Base-by-base conservation (phyloP, 2,113 vertebrate genomes). In the Gulo gulo region DNA sequence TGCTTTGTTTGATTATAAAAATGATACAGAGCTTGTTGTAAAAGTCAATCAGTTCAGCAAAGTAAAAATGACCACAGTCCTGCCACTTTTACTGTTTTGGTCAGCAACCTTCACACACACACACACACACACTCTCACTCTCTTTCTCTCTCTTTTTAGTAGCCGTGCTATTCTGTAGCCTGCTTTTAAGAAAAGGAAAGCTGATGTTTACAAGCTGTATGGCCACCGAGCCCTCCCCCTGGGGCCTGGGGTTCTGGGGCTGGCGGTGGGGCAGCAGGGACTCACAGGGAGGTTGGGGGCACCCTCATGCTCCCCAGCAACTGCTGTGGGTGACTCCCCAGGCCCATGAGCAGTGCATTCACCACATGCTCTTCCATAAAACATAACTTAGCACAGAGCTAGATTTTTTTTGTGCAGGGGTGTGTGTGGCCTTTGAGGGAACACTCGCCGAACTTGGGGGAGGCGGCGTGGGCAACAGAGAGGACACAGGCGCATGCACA, bases 1-100 rank as follows among this genome's bases (percentile, higher is more conserved):
- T 78, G 69, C 59, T 80, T 69, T 86, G 31, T 61, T 34, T 61
- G 81, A 92, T 71, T 20, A 61, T 59, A 69, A 59, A 87, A 80
- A 55, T 24, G 83, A 45, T n/a, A 78, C 57, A 47, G 50, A 61
- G 63, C 65, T 87, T 61, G 42, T 59, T 13, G 36, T 79, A 92
- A 81, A 71, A 63, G 42, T 42, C 52, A 92, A 42, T 45, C 26
- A 71, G 50, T 63, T 92, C 39, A 63, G 29, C 87, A 92, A 81
- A 87, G 74, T 52, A 45, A 84, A 67, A n/a, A 29, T 63, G 39
- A 76, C 14, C 55, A 50, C 23, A 39, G 4, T 50, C 31, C 69
- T 12, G 57, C 24, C 83, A 52, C 81, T 63, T 29, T 34, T 55
- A 50, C 52, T 45, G 86, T 80, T 86, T 80, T 50, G 63, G 61